Evolutionary conservation across 2,113 vertebrate genomes (phyloP), one percentile per base, ranked within the genome.

Genomic region (Sceloporus undulatus): DNA sequence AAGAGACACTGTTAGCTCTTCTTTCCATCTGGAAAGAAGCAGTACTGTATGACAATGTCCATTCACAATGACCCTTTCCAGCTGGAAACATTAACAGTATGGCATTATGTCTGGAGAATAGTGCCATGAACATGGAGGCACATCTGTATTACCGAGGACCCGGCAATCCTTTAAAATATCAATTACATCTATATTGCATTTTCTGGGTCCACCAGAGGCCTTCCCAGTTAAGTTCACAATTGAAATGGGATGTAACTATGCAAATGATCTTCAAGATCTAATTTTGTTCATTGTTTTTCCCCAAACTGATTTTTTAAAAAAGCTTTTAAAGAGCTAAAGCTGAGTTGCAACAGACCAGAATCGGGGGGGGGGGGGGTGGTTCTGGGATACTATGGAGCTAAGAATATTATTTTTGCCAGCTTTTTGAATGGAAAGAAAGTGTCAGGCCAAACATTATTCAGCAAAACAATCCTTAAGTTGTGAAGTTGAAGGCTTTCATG

Each of bases 1-100:
- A 75, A 79, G 0, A 7, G 6, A 23, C 9, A 29, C 23, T 1
- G 0, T 11, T n/a, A 29, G 62, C 0, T 87, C 0, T 0, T 40
- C 13, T 79, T 25, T 5, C 59, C 8, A 2, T 5, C n/a, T 0
- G 34, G 34, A 10, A 74, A 54, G 25, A 9, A 66, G 27, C 2
- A 21, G 1, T 65, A 19, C 79, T 78, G 18, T 16, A 42, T 89
- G 21, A 68, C 0, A 34, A 29, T 19, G 74, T 77, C 34, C 65
- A 62, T 76, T 66, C 23, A 29, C 38, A 9, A 8, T 10, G 1
- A 2, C 13, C 13, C 52, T 65, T 34, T 80, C 13, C 40, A 76
- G 27, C 13, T n/a, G 42, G 27, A 16, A 14, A 23, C 52, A 14
- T 4, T 0, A 0, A 87, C 5, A 84, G 23, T 6, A 62, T 48